Evolutionary conservation across 2,888 invertebrate species (phyloP), one percentile per base, ranked within the genome.

Genomic region (Lysandra bellargus): DNA sequence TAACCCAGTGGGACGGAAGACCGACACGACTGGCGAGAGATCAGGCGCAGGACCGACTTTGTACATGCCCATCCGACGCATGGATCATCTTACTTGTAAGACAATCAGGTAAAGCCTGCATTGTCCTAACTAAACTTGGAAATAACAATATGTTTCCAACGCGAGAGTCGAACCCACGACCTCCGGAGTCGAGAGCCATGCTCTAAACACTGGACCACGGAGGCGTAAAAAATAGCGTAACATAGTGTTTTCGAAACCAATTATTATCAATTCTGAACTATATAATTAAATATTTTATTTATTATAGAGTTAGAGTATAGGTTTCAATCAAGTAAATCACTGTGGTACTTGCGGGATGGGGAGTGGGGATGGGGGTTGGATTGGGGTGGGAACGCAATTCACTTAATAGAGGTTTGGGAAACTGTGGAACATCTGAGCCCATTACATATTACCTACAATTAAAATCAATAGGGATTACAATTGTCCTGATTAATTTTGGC

Each of bases 261-360:
- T 60, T 60, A n/a, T 60, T 60, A 60, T 23, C 23, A 7, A 30
- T 64, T 30, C 30, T 12, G 1, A 64, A 69, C 69, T 69, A 69
- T 37, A 69, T 30, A 69, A 33, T 37, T 69, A 69, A 69, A 69
- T 69, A 14, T 69, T 69, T 69, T 14, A 69, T 69, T 69, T 1
- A 4, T 49, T 49, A 30, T 84, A 83, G 85, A 82, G 82, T 82
- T 84, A 86, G 75, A 84, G 87, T 88, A 88, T 86, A 87, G 85
- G 83, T 82, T 85, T 86, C 86, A 86, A 89, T 88, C 87, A 88
- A 87, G 88, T 88, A 88, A 90, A 92, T 91, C 84, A 88, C 83
- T 84, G 86, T 84, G 84, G 76, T 57, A 76, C 83, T 84, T 84
- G 87, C 84, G 87, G 86, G 87, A 88, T 87, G 14, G 64, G n/a